Conservation (phyloP, 2,888 invertebrate species). For the Morpho achilles region DNA sequence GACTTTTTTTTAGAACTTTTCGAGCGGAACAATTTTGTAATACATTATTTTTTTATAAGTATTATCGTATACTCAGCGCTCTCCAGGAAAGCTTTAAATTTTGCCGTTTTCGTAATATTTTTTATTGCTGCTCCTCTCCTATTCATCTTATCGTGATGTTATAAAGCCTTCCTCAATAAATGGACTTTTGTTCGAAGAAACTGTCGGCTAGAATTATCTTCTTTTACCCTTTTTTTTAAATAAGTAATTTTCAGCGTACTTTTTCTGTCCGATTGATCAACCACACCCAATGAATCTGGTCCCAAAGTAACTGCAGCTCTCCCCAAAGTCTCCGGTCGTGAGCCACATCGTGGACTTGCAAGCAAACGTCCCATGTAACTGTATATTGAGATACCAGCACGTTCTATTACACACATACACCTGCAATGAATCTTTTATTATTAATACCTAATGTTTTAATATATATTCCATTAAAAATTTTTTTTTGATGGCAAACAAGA, state of each 20-base stretch:
- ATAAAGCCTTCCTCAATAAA: no score
- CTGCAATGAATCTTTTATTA: conserved; percentile 61
- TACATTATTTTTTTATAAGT: no score
- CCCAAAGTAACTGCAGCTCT: conserved; percentile 88
- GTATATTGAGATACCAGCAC: conserved; percentile 90
- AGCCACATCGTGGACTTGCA: conserved; percentile 91
- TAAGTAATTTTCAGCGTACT: conserved; percentile 59
- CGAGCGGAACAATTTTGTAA: no score
- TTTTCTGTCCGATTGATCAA: conserved; percentile 92
- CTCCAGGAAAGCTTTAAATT: no score
- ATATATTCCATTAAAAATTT: not conserved
- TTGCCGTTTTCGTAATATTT: no score
- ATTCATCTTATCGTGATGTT: no score
- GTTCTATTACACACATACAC: conserved; percentile 93
- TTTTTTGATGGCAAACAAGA: not conserved
- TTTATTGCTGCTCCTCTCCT: no score
- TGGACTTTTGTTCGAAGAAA: no score
- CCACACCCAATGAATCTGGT: conserved; percentile 90
- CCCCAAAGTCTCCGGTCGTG: conserved; percentile 90
- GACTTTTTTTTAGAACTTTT: no score
- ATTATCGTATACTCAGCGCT: no score
- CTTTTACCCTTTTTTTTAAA: no score
- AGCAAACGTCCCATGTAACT: conserved; percentile 95
- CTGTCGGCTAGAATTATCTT: no score
- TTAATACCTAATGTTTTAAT: not conserved